Conservation (phyloP, 2,797 vertebrate species). For the Lindbergichthys nudifrons region DNA sequence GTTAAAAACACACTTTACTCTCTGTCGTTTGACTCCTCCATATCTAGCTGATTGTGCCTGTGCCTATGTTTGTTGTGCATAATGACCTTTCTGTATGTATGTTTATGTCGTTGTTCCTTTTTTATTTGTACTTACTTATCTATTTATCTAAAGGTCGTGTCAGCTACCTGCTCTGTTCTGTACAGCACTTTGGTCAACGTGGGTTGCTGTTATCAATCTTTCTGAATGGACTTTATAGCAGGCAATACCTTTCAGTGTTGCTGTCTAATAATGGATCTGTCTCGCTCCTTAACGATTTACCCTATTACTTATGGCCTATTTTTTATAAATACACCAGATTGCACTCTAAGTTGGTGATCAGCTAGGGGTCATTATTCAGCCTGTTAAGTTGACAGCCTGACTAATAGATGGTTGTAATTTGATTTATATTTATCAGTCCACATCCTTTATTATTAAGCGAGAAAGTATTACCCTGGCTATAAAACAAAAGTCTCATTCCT, state of each 20-base stretch:
- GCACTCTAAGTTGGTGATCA: conserved; percentile 15
- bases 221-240: too few species aligned
- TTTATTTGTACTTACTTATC: too few species aligned
- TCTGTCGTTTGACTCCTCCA: too few species aligned
- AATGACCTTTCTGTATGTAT: too few species aligned
- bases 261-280: neutral
- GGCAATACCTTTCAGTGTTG: neutral
- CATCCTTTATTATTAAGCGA: neutral
- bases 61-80: too few species aligned
- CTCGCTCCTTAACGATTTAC: neutral
- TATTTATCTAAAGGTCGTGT: too few species aligned
- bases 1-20: too few species aligned
- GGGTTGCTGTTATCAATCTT: too few species aligned
- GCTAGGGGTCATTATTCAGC: conserved; percentile 10
- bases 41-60: too few species aligned
- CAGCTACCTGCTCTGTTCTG: too few species aligned
- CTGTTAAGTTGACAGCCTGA: conserved; percentile 10
- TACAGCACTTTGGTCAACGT: too few species aligned
- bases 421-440: conserved; percentile 2
- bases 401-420: conserved; percentile 5
- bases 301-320: conserved; percentile 13
- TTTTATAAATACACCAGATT: conserved; percentile 7
- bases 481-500: neutral
- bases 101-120: too few species aligned
- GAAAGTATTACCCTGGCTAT: neutral